Evolutionary conservation across 1,140 invertebrate species (phyloP).

Genomic region (Mactra quadrangularis): DNA sequence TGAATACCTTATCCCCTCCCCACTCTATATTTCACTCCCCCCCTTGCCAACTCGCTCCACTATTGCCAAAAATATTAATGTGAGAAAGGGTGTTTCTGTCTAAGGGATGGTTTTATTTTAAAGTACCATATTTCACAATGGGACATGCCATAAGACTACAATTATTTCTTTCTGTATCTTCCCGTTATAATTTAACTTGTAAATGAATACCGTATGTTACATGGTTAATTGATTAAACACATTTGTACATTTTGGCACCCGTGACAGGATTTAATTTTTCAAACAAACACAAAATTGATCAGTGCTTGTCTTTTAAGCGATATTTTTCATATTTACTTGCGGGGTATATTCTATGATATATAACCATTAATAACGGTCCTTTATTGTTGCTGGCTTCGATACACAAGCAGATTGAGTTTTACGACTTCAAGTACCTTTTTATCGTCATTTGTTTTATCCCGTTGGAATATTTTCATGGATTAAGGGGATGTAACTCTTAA

Average conservation of each 20-base stretch:
- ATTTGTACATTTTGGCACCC: constrained; percentile 60
- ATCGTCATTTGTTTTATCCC: constrained; percentile 21
- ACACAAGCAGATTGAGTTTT: constrained; percentile 43
- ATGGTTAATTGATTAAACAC: constrained; percentile 62
- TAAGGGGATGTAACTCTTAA: constrained; percentile 55
- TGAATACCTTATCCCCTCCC: too few species aligned
- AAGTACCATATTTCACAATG: neutral
- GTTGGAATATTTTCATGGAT: constrained; percentile 6
- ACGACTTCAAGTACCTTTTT: constrained; percentile 36
- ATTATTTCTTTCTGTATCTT: constrained; percentile 31
- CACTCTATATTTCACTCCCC: too few species aligned
- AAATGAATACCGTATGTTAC: constrained; percentile 52
- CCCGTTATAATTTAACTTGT: constrained; percentile 45
- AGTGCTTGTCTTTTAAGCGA: constrained; percentile 7
- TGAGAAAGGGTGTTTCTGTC: too few species aligned
- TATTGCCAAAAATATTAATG: too few species aligned
- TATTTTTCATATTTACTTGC: too few species aligned
- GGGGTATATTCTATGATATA: too few species aligned
- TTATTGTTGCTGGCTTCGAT: constrained; percentile 54
- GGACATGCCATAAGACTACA: constrained; percentile 28
- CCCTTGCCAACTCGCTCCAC: too few species aligned
- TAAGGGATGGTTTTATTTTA: too few species aligned
- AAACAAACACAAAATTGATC: constrained; percentile 57
- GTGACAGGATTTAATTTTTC: constrained; percentile 53
- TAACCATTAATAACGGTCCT: constrained; percentile 54